Percentiles rank a stretch among this genome's conserved stretches.
phyloP scores from a whole-genome alignment of 2,113 vertebrate genomes.

The Theropithecus gelada region DNA sequence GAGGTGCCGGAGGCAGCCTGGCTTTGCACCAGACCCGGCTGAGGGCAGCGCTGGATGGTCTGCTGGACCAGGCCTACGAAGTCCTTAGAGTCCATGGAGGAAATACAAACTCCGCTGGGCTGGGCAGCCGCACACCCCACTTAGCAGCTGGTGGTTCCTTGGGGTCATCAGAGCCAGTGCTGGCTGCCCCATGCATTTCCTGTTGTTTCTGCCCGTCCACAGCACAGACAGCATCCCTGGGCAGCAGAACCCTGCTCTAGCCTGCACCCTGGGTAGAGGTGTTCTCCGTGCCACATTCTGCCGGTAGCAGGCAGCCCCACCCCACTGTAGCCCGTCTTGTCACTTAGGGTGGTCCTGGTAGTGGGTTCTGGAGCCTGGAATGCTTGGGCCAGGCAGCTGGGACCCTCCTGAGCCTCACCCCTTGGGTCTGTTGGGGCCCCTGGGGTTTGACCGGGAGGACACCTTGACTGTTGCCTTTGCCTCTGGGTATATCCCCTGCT shows the following conservation, averaged over 20 bases:
- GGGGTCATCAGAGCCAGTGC: background rate
- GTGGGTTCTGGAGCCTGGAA: background rate
- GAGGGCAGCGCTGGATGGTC: background rate
- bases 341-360: background rate
- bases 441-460: background rate
- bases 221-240: background rate
- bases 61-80: background rate
- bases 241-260: background rate
- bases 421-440: background rate
- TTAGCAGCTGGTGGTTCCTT: background rate
- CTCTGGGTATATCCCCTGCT: background rate
- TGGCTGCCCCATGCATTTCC: background rate
- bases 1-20: background rate
- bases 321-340: background rate
- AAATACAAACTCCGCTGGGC: too few relatives aligned
- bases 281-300: background rate
- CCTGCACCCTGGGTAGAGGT: background rate
- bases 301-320: background rate
- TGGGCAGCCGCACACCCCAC: background rate
- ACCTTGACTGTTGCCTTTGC: background rate
- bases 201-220: background rate
- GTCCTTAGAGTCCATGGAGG: background rate
- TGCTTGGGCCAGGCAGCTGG: background rate
- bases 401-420: background rate
- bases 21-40: background rate